Percentiles rank a stretch among this genome's conserved stretches.
phyloP scores from a whole-genome alignment of 53 echinoderm and acorn worm species.

The Zoroaster sp. region DNA sequence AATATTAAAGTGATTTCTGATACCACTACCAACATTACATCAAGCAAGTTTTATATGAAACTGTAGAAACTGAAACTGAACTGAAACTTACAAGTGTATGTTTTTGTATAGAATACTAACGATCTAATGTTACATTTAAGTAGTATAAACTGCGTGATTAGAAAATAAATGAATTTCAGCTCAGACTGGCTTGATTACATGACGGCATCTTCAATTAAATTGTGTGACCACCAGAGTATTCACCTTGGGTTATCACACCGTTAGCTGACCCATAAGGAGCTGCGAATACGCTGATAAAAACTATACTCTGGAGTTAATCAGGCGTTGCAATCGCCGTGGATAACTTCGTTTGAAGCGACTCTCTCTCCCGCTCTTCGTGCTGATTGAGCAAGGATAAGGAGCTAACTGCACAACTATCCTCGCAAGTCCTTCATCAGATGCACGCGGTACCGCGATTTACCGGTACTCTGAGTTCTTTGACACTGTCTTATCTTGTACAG shows the following conservation, averaged over 20 bases:
- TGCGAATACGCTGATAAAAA: background rate
- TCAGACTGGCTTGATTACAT: background rate
- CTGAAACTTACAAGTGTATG: no score
- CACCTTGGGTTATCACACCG: background rate
- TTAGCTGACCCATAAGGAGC: background rate
- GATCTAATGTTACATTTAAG: no score
- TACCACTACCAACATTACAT: no score
- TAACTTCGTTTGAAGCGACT: background rate
- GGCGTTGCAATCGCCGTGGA: background rate
- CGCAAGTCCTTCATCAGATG: background rate
- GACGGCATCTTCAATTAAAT: slow-evolving; percentile 11
- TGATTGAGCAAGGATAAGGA: background rate
- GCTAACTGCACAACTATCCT: background rate
- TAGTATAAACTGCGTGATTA: no score
- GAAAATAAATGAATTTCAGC: no score
- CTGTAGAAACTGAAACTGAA: no score
- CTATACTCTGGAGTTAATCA: background rate
- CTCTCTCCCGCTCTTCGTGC: background rate
- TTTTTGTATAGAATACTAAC: no score
- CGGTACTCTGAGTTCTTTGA: no score
- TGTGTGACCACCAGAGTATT: background rate
- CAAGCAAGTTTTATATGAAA: no score
- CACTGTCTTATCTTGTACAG: no score
- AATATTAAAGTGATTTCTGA: no score
- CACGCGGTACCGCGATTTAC: background rate